Evolutionary conservation across 2,888 invertebrate genomes (phyloP).

Genomic region (Dicranocentrus wangi): DNA sequence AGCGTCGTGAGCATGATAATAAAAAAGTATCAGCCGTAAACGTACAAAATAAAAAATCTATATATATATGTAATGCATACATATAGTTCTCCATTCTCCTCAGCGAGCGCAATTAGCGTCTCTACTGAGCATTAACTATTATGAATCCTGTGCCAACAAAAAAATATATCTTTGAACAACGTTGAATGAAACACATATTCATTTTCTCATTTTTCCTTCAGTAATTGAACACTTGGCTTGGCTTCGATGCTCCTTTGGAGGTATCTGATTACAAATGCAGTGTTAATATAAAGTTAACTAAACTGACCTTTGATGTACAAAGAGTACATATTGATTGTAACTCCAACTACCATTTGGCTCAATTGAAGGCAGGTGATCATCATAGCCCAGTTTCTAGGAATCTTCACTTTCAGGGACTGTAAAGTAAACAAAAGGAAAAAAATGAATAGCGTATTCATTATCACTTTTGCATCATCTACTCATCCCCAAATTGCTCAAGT

Average conservation of each 20-base stretch:
- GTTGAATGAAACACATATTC: too few relatives aligned
- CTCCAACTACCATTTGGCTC: conserved; percentile 72
- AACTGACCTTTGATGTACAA: conserved; percentile 71
- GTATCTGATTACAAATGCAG: conserved; percentile 5
- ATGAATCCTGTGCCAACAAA: conserved; percentile 1
- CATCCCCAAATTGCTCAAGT: neutral
- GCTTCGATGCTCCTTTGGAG: neutral
- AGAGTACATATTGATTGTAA: conserved; percentile 72
- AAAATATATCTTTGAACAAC: too few relatives aligned
- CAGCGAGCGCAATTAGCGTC: neutral
- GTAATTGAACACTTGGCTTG: too few relatives aligned
- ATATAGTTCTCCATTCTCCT: too few relatives aligned
- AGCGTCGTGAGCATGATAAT: neutral
- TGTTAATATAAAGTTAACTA: conserved; percentile 55
- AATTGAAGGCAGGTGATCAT: conserved; percentile 72
- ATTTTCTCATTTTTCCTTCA: too few relatives aligned
- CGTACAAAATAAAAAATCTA: neutral
- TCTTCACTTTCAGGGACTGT: conserved; percentile 70
- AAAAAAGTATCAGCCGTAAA: neutral
- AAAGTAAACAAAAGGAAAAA: conserved; percentile 35
- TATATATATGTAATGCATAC: neutral
- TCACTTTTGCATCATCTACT: conserved; percentile 49
- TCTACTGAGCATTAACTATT: neutral
- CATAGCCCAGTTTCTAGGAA: conserved; percentile 72
- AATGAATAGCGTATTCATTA: conserved; percentile 15